Percentiles rank a stretch among this genome's conserved stretches.
These are phyloP conservation scores for Sphinx pinastri DNA, from an alignment of 2,888 invertebrate genomes.

Conservation along the genomic window DNA sequence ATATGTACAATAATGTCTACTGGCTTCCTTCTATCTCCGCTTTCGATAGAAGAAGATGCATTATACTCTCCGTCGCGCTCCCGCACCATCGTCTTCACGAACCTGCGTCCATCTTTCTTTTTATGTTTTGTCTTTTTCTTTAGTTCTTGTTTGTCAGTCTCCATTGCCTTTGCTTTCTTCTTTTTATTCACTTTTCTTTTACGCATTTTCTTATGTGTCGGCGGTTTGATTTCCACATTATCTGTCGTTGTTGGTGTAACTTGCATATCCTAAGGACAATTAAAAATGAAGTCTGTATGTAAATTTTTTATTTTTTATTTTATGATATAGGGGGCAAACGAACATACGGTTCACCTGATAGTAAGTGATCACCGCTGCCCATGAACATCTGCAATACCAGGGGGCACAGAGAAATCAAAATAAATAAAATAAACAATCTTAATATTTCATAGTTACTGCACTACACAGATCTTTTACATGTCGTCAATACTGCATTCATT, in stretches of 20 bases:
- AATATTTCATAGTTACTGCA: not conserved
- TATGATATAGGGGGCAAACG: too few relatives aligned
- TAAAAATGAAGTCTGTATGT: not conserved
- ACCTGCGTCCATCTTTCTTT: slow-evolving; percentile 31
- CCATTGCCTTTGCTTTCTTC: slow-evolving; percentile 32
- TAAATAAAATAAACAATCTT: not conserved
- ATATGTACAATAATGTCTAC: slow-evolving; percentile 64
- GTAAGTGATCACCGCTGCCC: too few relatives aligned
- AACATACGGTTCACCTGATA: too few relatives aligned
- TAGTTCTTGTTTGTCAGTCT: slow-evolving; percentile 20
- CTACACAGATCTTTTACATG: not conserved
- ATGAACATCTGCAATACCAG: too few relatives aligned
- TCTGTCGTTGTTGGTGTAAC: slow-evolving; percentile 26
- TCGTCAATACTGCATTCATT: too few relatives aligned
- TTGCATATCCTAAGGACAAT: slow-evolving; percentile 29
- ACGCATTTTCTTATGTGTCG: slow-evolving; percentile 24
- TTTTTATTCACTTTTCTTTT: slow-evolving; percentile 27
- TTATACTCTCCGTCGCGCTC: slow-evolving; percentile 30
- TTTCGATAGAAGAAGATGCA: slow-evolving; percentile 28
- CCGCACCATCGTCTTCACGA: slow-evolving; percentile 29
- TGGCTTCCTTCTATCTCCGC: slow-evolving; percentile 40
- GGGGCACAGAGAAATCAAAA: too few relatives aligned
- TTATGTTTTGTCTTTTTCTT: slow-evolving; percentile 23
- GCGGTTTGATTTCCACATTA: not conserved
- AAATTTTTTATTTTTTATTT: too few relatives aligned